Percentiles rank a stretch among this genome's conserved stretches.
Conservation (phyloP, 2,113 vertebrate species). For the Paradoxurus hermaphroditus region DNA sequence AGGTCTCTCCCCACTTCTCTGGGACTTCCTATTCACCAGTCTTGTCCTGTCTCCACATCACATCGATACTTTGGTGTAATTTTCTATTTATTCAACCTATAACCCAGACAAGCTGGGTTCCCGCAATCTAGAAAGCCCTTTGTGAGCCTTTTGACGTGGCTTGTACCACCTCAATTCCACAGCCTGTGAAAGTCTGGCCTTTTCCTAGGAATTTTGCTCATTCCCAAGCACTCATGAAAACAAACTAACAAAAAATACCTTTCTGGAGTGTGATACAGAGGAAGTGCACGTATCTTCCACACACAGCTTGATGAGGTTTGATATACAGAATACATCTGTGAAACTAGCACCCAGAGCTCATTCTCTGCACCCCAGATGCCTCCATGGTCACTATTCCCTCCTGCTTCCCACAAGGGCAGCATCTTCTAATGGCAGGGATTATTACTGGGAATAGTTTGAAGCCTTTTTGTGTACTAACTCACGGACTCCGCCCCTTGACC, state of each 20-base stretch:
- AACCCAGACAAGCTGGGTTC: not conserved
- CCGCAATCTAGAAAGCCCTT: not conserved
- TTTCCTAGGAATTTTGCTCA: not conserved
- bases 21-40: not conserved
- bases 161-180: not conserved
- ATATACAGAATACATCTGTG: not conserved
- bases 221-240: not conserved
- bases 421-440: not conserved
- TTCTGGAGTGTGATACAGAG: not conserved
- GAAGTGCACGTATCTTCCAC: not conserved
- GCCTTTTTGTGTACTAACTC: not conserved
- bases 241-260: not conserved
- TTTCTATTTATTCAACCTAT: not conserved
- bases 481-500: not conserved
- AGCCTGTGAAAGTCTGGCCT: not conserved
- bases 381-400: not conserved
- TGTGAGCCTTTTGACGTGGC: not conserved
- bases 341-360: not conserved
- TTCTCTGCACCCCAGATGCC: not conserved
- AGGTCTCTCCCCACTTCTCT: not conserved
- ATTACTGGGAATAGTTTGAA: not conserved
- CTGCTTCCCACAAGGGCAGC: not conserved
- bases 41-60: not conserved
- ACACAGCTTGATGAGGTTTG: not conserved
- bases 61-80: not conserved